A percentile compares a stretch with the other conserved stretches of the same genome.
phyloP scores from a whole-genome alignment of 2,888 invertebrate genomes.

The Himalopsyche kuldschensis region DNA sequence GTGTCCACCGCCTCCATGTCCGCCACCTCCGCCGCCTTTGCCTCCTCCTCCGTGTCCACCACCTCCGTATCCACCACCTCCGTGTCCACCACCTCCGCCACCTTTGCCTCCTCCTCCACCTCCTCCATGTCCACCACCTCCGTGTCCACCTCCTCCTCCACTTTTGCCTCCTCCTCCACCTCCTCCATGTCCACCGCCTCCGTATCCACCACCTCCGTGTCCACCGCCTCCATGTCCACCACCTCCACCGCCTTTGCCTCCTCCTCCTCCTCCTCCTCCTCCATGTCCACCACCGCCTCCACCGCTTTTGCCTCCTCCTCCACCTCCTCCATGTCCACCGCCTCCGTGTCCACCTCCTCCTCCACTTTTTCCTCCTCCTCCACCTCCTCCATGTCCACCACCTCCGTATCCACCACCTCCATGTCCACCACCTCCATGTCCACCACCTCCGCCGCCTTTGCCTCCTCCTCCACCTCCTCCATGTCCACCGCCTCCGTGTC shows the following conservation, averaged over 20 bases:
- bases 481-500: background rate
- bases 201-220: slow-evolving; percentile 3
- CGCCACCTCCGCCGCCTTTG: too few species aligned
- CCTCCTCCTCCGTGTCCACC: too few species aligned
- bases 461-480: slow-evolving; percentile 5
- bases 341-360: slow-evolving; percentile 19
- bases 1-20: too few species aligned
- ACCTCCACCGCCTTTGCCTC: background rate
- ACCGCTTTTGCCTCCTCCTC: slow-evolving; percentile 16
- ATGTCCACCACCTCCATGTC: background rate
- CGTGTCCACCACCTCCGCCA: too few species aligned
- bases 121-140: slow-evolving; percentile 9
- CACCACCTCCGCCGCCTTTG: background rate
- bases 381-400: slow-evolving; percentile 37
- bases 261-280: background rate
- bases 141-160: slow-evolving; percentile 4
- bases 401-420: slow-evolving; percentile 16
- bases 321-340: slow-evolving; percentile 10
- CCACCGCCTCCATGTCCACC: slow-evolving; percentile 1
- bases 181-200: slow-evolving; percentile 4
- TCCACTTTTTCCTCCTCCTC: slow-evolving; percentile 34
- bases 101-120: slow-evolving; percentile 8
- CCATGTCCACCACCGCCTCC: slow-evolving; percentile 19
- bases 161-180: slow-evolving; percentile 8
- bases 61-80: too few species aligned